Percentiles rank a stretch among this genome's conserved stretches.
phyloP scores from a whole-genome alignment of 2,797 vertebrate genomes.

The Anas bernieri region DNA sequence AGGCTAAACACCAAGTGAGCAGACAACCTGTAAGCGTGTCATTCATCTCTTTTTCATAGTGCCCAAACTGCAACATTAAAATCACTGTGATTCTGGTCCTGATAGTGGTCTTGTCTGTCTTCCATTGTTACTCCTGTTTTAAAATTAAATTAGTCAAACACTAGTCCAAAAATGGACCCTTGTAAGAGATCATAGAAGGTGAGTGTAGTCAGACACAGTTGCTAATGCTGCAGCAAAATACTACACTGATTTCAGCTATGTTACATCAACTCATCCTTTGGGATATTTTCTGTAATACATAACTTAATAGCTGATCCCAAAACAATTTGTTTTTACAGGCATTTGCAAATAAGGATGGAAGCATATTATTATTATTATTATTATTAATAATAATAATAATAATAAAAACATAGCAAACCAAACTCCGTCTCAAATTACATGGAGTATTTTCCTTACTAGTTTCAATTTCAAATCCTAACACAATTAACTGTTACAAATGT shows the following conservation, averaged over 20 bases:
- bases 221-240: background rate
- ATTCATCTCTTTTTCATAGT: background rate
- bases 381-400: background rate
- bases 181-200: background rate
- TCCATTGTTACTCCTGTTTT: background rate
- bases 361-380: no score
- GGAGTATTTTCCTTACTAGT: background rate
- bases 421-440: background rate
- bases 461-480: background rate
- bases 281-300: background rate
- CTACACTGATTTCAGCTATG: background rate
- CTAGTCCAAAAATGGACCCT: background rate
- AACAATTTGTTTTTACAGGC: background rate
- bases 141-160: background rate
- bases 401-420: background rate
- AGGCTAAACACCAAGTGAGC: background rate
- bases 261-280: background rate
- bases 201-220: background rate
- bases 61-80: background rate
- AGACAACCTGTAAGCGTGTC: background rate
- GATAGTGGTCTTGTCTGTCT: background rate
- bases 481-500: background rate
- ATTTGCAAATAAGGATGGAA: background rate
- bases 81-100: background rate
- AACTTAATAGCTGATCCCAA: background rate